A percentile compares a stretch with the other conserved stretches of the same genome.
These are phyloP conservation scores for Mimas tiliae DNA, from an alignment of 2,888 invertebrate species.

Conservation along the genomic window DNA sequence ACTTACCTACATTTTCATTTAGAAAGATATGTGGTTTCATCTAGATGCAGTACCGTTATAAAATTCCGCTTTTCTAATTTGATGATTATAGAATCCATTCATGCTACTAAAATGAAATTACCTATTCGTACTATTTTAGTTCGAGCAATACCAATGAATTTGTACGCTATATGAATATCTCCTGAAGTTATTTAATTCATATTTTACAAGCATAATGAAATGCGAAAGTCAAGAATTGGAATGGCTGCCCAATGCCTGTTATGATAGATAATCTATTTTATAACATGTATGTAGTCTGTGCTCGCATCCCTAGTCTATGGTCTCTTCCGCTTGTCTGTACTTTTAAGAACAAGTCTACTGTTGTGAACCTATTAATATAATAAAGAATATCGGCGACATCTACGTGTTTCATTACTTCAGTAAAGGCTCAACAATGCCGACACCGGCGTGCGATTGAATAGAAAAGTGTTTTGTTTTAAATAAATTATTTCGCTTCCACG, in stretches of 20 bases:
- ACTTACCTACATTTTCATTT: too few relatives aligned
- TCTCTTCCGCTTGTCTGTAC: too few relatives aligned
- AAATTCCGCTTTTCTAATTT: background rate
- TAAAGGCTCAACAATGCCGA: too few relatives aligned
- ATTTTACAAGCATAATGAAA: conserved; percentile 13
- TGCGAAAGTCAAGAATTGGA: background rate
- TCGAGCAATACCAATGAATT: background rate
- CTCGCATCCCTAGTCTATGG: too few relatives aligned
- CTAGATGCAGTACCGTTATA: background rate
- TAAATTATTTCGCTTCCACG: background rate
- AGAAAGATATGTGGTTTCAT: background rate
- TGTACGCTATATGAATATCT: background rate
- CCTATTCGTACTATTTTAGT: background rate
- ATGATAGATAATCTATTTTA: too few relatives aligned
- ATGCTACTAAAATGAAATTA: background rate
- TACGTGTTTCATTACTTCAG: too few relatives aligned
- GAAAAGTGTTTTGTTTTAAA: conserved; percentile 19
- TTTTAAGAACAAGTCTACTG: too few relatives aligned
- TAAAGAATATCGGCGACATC: too few relatives aligned
- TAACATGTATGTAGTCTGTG: too few relatives aligned
- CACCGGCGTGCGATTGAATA: background rate
- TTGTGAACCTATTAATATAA: too few relatives aligned
- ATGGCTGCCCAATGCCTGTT: background rate
- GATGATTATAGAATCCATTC: background rate
- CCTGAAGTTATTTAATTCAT: conserved; percentile 27